A percentile compares a stretch with the other conserved stretches of the same genome.
phyloP scores from a whole-genome alignment of 35 echinoderm and acorn worm species.

The Ophiothrix spiculata region DNA sequence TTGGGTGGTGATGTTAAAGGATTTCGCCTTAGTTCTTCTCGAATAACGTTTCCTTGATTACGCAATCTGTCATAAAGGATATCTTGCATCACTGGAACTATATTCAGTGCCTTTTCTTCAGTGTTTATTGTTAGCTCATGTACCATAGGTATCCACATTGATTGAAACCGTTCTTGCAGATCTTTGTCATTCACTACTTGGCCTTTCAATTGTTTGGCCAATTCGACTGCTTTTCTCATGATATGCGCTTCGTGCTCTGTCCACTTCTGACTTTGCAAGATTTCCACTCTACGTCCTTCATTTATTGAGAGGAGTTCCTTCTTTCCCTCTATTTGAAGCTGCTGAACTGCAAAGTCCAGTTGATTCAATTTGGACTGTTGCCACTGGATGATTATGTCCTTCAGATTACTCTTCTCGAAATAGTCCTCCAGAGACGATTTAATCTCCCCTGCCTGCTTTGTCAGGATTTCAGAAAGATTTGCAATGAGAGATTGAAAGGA shows the following conservation, averaged over 20 bases:
- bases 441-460: background rate
- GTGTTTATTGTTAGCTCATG: no score
- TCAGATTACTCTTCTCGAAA: slow-evolving; percentile 26
- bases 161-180: no score
- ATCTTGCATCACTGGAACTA: no score
- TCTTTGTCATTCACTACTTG: no score
- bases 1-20: no score
- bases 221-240: background rate
- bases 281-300: slow-evolving; percentile 10
- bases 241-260: background rate
- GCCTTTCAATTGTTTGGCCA: background rate
- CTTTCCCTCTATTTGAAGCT: background rate
- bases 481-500: background rate
- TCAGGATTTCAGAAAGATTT: background rate
- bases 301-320: slow-evolving; percentile 12
- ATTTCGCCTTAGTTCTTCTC: no score
- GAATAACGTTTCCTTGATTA: no score
- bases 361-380: slow-evolving; percentile 25
- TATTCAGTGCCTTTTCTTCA: no score
- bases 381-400: slow-evolving; percentile 31
- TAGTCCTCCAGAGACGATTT: slow-evolving; percentile 4
- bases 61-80: no score
- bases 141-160: no score
- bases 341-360: slow-evolving; percentile 17
- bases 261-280: slow-evolving; percentile 18